These are phyloP conservation scores for Megalops atlanticus DNA, from an alignment of 2,113 vertebrate genomes.

Conservation along the genomic window DNA sequence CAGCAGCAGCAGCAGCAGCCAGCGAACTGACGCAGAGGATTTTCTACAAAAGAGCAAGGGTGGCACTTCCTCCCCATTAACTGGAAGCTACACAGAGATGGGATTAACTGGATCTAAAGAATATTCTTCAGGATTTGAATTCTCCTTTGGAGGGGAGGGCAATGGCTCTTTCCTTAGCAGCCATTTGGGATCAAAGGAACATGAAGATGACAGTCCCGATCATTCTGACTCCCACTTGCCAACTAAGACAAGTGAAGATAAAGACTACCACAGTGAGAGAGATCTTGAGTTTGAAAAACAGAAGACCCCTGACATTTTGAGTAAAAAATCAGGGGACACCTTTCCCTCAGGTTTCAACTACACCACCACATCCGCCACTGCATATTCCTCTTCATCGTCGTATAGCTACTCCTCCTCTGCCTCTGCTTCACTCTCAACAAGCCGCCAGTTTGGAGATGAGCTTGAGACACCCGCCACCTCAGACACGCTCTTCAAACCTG, in stretches of 20 bases:
- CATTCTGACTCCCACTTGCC: constrained; percentile 34
- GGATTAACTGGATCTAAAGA: constrained; percentile 46
- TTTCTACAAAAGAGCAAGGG: constrained; percentile 33
- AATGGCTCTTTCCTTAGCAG: constrained; percentile 51
- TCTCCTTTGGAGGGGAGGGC: constrained; percentile 45
- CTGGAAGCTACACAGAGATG: constrained; percentile 45
- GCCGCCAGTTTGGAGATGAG: constrained; percentile 75
- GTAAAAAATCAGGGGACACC: constrained; percentile 65
- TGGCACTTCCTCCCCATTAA: constrained; percentile 34
- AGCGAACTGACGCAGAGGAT: constrained; percentile 37
- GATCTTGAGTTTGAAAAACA: constrained; percentile 57
- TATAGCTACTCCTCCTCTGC: constrained; percentile 78
- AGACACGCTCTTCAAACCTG: constrained; percentile 55
- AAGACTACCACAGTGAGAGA: constrained; percentile 53
- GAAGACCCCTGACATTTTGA: constrained; percentile 57
- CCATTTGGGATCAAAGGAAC: constrained; percentile 43
- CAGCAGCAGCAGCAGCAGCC: constrained; percentile 35
- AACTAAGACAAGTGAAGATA: constrained; percentile 53
- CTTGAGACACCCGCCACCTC: constrained; percentile 66
- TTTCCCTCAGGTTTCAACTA: constrained; percentile 75
- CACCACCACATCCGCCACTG: constrained; percentile 61
- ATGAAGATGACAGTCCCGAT: constrained; percentile 43
- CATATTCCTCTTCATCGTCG: constrained; percentile 75
- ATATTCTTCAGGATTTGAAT: constrained; percentile 57
- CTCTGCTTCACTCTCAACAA: constrained; percentile 75